Evolutionary conservation across 2,797 vertebrate genomes (phyloP).

Genomic region (Lithobates sylvaticus): DNA sequence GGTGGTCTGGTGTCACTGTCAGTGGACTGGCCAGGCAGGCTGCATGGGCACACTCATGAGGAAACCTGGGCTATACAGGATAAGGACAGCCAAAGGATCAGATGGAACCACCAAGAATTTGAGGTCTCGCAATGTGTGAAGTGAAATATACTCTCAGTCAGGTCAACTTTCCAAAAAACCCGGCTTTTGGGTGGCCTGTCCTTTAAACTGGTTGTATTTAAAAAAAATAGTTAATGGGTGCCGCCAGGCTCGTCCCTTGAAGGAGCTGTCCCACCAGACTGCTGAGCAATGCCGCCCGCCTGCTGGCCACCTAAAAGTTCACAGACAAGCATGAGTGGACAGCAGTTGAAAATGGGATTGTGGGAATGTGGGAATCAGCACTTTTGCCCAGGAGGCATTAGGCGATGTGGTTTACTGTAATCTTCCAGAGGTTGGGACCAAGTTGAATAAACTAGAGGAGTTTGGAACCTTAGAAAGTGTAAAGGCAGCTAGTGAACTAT

Average conservation of each 20-base stretch:
- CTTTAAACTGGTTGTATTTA: too few relatives aligned
- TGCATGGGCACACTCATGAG: too few relatives aligned
- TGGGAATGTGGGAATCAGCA: constrained; percentile 96
- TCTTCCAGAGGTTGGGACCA: constrained; percentile 93
- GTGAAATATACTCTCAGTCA: too few relatives aligned
- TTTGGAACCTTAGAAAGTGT: constrained; percentile 98
- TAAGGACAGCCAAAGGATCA: too few relatives aligned
- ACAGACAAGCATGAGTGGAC: constrained; percentile 99
- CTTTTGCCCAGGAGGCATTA: constrained; percentile 96
- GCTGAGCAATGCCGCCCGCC: constrained; percentile 71
- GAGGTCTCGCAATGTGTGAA: too few relatives aligned
- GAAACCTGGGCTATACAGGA: too few relatives aligned
- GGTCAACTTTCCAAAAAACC: too few relatives aligned
- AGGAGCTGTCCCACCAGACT: constrained; percentile 67
- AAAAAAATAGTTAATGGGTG: neutral
- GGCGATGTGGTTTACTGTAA: constrained; percentile 98
- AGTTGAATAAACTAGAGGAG: constrained; percentile 92
- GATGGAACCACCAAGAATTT: too few relatives aligned
- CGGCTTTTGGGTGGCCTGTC: too few relatives aligned
- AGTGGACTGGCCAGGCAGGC: too few relatives aligned
- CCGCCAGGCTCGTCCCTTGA: constrained; percentile 65
- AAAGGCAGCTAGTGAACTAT: constrained; percentile 97
- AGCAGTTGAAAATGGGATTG: constrained; percentile 85
- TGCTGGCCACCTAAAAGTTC: constrained; percentile 79
- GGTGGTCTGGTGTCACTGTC: too few relatives aligned